phyloP scores from a whole-genome alignment of 1,140 invertebrate genomes.

The Brachionus rubens region DNA sequence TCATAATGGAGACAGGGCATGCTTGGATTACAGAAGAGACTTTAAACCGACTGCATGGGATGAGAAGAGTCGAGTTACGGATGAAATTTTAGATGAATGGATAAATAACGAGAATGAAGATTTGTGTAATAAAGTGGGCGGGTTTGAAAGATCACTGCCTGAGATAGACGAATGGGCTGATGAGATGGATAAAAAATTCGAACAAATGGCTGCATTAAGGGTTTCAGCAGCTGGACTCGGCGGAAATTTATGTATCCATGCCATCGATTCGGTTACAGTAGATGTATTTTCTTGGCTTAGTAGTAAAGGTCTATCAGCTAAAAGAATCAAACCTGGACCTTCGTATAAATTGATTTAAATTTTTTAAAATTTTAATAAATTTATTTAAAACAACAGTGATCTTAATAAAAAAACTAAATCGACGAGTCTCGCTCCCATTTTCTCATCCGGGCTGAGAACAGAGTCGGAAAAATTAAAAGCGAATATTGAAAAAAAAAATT shows the following conservation, averaged over 20 bases:
- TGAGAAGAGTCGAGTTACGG: background rate
- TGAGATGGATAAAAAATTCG: background rate
- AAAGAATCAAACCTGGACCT: background rate
- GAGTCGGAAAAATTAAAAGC: too few species aligned
- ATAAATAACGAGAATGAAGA: background rate
- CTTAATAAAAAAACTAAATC: too few species aligned
- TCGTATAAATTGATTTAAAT: background rate
- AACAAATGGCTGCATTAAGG: background rate
- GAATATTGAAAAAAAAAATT: too few species aligned
- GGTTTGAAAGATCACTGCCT: background rate
- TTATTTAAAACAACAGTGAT: too few species aligned
- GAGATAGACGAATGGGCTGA: slow-evolving; percentile 1
- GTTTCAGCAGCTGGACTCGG: slow-evolving; percentile 7
- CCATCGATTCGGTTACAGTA: background rate
- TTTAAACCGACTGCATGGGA: slow-evolving; percentile 4
- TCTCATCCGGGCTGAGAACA: too few species aligned
- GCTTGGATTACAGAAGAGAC: background rate
- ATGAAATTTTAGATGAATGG: background rate
- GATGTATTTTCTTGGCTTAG: background rate
- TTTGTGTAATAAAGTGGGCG: background rate
- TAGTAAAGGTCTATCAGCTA: background rate
- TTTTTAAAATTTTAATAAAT: background rate
- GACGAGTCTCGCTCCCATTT: too few species aligned
- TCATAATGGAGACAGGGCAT: slow-evolving; percentile 1
- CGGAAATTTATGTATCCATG: background rate